Conservation (phyloP, 1,140 invertebrate genomes). For the Subanguina moxae region DNA sequence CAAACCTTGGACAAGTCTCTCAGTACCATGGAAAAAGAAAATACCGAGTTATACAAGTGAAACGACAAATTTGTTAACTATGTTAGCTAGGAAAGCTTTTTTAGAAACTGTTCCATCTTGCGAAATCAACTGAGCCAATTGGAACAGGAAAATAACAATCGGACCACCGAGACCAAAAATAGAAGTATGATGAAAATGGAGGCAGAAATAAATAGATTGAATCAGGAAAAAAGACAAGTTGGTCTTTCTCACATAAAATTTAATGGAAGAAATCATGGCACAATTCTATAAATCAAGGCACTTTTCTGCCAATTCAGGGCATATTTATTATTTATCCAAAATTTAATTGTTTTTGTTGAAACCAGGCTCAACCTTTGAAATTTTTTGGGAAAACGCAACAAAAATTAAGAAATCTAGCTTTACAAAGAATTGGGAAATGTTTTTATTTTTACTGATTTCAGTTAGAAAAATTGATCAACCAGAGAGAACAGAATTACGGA, state of each 20-base stretch:
- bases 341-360: no score
- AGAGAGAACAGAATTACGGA: neutral
- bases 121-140: neutral
- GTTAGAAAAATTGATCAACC: neutral
- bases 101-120: neutral
- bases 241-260: no score
- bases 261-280: no score
- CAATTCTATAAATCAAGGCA: no score
- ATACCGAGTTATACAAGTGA: conserved; percentile 16
- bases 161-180: neutral
- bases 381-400: no score
- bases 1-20: conserved; percentile 21
- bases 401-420: no score
- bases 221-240: conserved; percentile 4
- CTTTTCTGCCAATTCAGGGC: no score
- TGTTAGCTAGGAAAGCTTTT: no score
- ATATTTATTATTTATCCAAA: no score
- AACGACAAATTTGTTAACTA: no score
- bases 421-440: no score
- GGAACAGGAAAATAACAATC: neutral
- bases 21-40: conserved; percentile 22
- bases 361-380: no score
- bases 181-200: neutral
- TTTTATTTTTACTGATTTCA: neutral
- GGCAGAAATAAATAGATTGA: neutral